Evolutionary conservation across 1,140 invertebrate species (phyloP).

Genomic region (Drosophila ananassae): DNA sequence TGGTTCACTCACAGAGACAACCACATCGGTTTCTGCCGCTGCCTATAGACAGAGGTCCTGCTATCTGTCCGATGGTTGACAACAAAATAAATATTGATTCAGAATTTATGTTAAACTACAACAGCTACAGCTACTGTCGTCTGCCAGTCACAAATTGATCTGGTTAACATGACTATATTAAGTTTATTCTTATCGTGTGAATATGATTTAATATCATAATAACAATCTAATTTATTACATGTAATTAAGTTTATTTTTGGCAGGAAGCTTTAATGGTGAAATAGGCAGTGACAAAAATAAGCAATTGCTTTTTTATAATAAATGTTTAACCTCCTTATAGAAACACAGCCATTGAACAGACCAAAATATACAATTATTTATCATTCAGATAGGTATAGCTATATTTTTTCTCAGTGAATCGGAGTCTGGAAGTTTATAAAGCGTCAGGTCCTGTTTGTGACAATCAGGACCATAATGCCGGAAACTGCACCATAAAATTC

Average conservation of each 20-base stretch:
- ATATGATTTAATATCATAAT: conserved; percentile 5
- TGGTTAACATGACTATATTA: neutral
- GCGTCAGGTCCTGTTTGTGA: neutral
- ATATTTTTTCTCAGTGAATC: neutral
- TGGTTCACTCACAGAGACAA: neutral
- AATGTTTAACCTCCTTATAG: no score
- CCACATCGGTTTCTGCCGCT: neutral
- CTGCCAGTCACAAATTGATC: neutral
- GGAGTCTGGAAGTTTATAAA: neutral
- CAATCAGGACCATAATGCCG: neutral
- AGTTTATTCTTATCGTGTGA: neutral
- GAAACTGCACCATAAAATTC: neutral
- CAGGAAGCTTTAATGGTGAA: neutral
- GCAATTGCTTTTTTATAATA: neutral
- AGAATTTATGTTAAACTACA: neutral
- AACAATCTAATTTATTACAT: neutral
- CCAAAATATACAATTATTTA: neutral
- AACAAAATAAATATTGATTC: neutral
- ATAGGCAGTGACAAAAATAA: neutral
- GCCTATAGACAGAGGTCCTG: neutral
- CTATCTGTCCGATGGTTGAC: neutral
- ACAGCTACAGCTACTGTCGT: no score
- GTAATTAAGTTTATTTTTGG: neutral
- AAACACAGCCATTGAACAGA: neutral
- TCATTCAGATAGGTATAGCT: neutral